These are phyloP conservation scores for Elysia chlorotica DNA, from an alignment of 1,140 invertebrate species.

Conservation along the genomic window DNA sequence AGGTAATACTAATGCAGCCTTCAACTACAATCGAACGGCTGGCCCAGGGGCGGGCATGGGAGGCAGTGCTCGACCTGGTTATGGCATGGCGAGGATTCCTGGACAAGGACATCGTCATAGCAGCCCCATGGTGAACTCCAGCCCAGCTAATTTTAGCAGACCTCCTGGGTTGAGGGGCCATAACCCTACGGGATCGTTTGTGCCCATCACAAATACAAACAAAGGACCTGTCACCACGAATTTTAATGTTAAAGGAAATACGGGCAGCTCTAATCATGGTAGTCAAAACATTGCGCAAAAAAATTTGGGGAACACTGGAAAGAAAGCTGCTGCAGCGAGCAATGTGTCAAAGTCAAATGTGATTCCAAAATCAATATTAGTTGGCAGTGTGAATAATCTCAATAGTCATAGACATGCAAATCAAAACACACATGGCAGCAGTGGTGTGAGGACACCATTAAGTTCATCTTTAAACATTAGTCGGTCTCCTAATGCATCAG, in stretches of 20 bases:
- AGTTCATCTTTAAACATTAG: not conserved
- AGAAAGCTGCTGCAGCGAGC: too few relatives aligned
- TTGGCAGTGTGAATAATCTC: not conserved
- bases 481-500: constrained; percentile 7
- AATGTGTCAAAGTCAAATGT: too few relatives aligned
- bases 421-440: not conserved
- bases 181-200: too few relatives aligned
- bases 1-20: not conserved
- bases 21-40: constrained; percentile 12
- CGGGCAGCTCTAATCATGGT: not conserved
- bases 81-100: too few relatives aligned
- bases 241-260: constrained; percentile 4
- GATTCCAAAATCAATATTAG: too few relatives aligned
- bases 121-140: too few relatives aligned
- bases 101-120: too few relatives aligned
- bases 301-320: too few relatives aligned
- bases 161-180: too few relatives aligned
- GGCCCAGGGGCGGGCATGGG: not conserved
- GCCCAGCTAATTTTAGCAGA: too few relatives aligned
- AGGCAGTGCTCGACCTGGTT: not conserved
- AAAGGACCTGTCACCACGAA: not conserved
- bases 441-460: too few relatives aligned
- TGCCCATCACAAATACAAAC: not conserved
- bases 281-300: constrained; percentile 1
- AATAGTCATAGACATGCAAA: constrained; percentile 3